Evolutionary conservation across 2,113 vertebrate species (phyloP).

Genomic region (Puntigrus tetrazona): DNA sequence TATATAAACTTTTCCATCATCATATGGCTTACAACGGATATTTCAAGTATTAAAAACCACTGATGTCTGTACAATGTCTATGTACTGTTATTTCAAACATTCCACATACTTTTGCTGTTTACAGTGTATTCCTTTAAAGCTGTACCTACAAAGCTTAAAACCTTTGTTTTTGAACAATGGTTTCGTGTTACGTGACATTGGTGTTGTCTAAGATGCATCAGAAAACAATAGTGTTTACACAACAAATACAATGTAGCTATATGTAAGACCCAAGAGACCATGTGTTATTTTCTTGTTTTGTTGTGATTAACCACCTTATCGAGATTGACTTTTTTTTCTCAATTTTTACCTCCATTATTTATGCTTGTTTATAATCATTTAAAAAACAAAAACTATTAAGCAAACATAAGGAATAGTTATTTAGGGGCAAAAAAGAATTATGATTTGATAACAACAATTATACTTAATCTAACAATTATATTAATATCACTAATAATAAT

Average conservation of each 20-base stretch:
- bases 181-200: neutral
- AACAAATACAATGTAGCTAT: conserved; percentile 12
- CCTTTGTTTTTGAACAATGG: neutral
- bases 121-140: neutral
- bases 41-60: neutral
- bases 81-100: neutral
- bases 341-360: neutral
- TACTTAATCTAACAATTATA: neutral
- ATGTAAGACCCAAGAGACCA: neutral
- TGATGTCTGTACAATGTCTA: neutral
- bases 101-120: neutral
- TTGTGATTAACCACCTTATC: neutral
- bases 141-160: neutral
- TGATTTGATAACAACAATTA: too few relatives aligned
- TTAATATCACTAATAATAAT: neutral
- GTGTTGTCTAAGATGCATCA: neutral
- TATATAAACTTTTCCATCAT: too few relatives aligned
- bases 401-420: neutral
- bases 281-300: neutral
- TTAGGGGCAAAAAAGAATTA: neutral
- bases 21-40: too few relatives aligned
- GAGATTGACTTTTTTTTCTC: neutral
- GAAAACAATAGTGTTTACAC: conserved; percentile 9
- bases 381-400: neutral
- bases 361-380: neutral